A percentile compares a stretch with the other conserved stretches of the same genome.
Conservation (phyloP, 2,888 invertebrate species). For the Drosophila subsilvestris region DNA sequence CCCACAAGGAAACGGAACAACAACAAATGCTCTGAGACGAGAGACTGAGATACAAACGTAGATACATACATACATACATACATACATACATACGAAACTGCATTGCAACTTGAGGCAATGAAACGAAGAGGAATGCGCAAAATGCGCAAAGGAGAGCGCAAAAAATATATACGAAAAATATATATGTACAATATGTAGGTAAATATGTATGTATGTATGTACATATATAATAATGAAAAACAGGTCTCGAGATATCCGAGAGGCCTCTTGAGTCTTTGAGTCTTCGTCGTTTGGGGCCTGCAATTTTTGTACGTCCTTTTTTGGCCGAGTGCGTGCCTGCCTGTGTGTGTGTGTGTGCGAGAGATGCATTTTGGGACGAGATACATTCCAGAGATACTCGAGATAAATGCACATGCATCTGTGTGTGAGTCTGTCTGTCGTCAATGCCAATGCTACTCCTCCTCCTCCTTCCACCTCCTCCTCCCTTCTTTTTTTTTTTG, state of each 20-base stretch:
- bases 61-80: background rate
- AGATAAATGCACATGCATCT: constrained; percentile 61
- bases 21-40: constrained; percentile 3
- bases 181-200: background rate
- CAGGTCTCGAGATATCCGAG: constrained; percentile 62
- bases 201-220: constrained; percentile 21
- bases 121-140: constrained; percentile 64
- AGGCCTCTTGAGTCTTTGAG: constrained; percentile 39
- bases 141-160: constrained; percentile 60
- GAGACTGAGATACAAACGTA: constrained; percentile 39
- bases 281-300: constrained; percentile 46
- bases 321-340: constrained; percentile 29
- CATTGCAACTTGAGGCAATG: constrained; percentile 58
- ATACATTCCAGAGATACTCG: constrained; percentile 76
- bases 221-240: constrained; percentile 45
- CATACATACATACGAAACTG: constrained; percentile 11
- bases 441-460: constrained; percentile 57
- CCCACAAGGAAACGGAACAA: constrained; percentile 68
- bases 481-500: background rate
- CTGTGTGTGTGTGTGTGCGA: constrained; percentile 23
- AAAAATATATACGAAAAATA: constrained; percentile 18
- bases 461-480: background rate
- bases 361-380: constrained; percentile 59
- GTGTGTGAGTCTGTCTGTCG: constrained; percentile 50
- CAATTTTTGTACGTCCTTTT: constrained; percentile 74